Evolutionary conservation across 2,888 invertebrate species (phyloP).

Genomic region (Cantharis rustica): DNA sequence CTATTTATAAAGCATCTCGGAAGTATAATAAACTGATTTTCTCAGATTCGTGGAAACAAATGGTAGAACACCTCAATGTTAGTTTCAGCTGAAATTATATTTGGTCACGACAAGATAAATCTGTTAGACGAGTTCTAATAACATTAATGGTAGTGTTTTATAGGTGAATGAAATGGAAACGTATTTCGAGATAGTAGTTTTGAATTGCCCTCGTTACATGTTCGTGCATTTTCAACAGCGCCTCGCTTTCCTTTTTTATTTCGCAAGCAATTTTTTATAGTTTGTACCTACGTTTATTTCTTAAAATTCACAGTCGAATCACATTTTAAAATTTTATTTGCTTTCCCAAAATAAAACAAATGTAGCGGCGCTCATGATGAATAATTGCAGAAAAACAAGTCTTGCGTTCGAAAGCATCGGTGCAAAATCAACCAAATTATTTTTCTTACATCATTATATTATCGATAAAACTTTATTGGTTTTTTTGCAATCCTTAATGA

Average conservation of each 20-base stretch:
- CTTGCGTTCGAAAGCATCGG: too few species aligned
- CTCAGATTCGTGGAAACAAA: conserved; percentile 28
- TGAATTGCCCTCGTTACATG: conserved; percentile 12
- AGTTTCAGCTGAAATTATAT: conserved; percentile 27
- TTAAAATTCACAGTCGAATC: background rate
- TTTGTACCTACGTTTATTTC: background rate
- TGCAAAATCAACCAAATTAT: too few species aligned
- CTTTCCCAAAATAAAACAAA: too few species aligned
- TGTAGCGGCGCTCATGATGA: too few species aligned
- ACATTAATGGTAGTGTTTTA: conserved; percentile 29
- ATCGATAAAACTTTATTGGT: too few species aligned
- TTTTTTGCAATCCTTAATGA: too few species aligned
- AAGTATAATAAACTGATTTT: conserved; percentile 20
- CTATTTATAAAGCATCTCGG: conserved; percentile 19
- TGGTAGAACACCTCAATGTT: conserved; percentile 27
- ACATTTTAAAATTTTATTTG: background rate
- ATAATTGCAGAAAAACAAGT: too few species aligned
- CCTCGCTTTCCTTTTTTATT: background rate
- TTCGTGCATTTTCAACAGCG: background rate
- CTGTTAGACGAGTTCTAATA: conserved; percentile 29
- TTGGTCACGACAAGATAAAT: conserved; percentile 33
- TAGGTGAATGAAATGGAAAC: conserved; percentile 23
- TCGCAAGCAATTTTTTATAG: background rate
- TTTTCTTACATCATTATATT: too few species aligned
- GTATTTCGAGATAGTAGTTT: conserved; percentile 11